Conservation (phyloP, 2,113 vertebrate species). For the Orcinus orca region DNA sequence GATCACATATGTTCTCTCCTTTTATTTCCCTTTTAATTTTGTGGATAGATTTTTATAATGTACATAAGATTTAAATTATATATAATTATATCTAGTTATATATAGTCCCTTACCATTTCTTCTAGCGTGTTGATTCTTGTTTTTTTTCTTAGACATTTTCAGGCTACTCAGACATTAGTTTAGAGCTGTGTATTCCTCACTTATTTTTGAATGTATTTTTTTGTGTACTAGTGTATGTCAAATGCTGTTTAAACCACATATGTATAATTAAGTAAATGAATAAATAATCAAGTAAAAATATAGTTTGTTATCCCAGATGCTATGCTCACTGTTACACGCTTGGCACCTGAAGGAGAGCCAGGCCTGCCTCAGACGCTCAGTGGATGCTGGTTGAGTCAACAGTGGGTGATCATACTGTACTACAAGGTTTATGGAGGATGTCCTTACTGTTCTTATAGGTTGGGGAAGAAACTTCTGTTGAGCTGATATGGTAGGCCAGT, state of each 20-base stretch:
- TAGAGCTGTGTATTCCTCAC: background rate
- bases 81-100: background rate
- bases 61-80: background rate
- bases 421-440: background rate
- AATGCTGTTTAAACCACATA: background rate
- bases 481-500: background rate
- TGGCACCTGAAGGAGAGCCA: too few relatives aligned
- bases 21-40: background rate
- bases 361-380: background rate
- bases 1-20: background rate
- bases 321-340: background rate
- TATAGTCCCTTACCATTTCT: background rate
- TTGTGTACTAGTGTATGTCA: background rate
- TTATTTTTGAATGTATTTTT: background rate
- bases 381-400: background rate
- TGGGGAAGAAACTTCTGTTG: background rate
- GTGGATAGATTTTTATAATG: background rate
- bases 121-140: background rate
- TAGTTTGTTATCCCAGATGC: background rate
- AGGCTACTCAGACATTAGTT: background rate
- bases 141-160: background rate
- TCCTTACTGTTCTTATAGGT: background rate
- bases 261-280: background rate
- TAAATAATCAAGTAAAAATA: background rate
- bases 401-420: rapidly evolving